Conservation (phyloP, 2,113 vertebrate species). For the Stigmatopora argus region DNA sequence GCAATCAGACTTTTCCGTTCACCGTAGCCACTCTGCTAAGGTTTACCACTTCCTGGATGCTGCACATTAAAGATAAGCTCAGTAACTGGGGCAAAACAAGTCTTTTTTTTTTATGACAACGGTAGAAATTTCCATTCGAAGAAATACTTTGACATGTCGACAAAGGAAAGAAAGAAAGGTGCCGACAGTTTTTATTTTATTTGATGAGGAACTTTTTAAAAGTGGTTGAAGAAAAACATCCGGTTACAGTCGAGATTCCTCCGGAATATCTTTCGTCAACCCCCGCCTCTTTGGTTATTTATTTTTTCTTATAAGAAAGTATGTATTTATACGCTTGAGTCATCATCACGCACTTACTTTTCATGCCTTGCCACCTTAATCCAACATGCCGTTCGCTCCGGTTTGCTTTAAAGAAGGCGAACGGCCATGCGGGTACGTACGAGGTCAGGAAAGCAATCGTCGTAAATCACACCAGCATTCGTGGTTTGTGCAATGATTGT, state of each 20-base stretch:
- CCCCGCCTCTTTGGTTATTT: neutral
- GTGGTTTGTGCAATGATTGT: constrained; percentile 10
- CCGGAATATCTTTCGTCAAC: neutral
- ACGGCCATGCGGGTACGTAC: constrained; percentile 34
- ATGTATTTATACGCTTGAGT: neutral
- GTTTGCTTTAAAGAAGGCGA: constrained; percentile 19
- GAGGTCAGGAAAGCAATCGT: constrained; percentile 48
- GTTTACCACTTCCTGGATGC: constrained; percentile 55
- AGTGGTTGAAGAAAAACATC: neutral
- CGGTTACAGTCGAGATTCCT: neutral
- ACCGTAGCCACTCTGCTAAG: constrained; percentile 17
- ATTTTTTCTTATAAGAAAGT: neutral
- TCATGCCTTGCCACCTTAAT: neutral
- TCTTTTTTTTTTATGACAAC: neutral
- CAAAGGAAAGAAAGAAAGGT: neutral
- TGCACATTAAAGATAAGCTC: constrained; percentile 5
- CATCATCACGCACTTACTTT: neutral
- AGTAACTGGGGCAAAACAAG: constrained; percentile 8
- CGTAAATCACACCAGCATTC: constrained; percentile 44
- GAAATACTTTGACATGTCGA: neutral
- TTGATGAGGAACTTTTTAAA: neutral
- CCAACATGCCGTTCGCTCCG: neutral
- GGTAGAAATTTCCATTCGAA: neutral
- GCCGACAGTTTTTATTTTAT: neutral
- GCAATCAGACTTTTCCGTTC: constrained; percentile 34